Evolutionary conservation across 2,888 invertebrate genomes (phyloP).

Genomic region (Venusia cambrica): DNA sequence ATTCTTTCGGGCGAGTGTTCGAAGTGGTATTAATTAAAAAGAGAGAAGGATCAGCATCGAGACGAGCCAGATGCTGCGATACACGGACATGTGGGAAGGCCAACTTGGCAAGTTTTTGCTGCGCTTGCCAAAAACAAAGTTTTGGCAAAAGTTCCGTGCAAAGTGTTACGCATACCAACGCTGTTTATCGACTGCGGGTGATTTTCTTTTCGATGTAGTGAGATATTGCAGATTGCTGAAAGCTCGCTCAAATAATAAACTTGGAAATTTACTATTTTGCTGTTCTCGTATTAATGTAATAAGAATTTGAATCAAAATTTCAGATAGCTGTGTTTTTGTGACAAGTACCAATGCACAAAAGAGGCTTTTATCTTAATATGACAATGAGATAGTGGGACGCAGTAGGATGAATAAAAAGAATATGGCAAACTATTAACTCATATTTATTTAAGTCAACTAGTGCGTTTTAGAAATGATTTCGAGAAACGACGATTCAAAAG

Average conservation of each 20-base stretch:
- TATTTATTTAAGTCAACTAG: too few species aligned
- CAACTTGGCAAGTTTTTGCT: slow-evolving; percentile 31
- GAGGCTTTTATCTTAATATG: too few species aligned
- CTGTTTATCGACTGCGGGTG: slow-evolving; percentile 30
- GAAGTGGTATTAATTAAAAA: slow-evolving; percentile 80
- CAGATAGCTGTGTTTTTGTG: too few species aligned
- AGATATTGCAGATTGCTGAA: slow-evolving; percentile 21
- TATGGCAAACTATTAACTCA: too few species aligned
- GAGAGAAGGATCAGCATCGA: slow-evolving; percentile 62
- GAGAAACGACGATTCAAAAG: too few species aligned
- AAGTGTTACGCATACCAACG: slow-evolving; percentile 32
- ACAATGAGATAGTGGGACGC: too few species aligned
- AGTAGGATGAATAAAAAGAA: too few species aligned
- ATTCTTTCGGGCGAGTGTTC: slow-evolving; percentile 74
- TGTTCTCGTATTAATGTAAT: too few species aligned
- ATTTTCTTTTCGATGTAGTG: slow-evolving; percentile 23
- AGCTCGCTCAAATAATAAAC: slow-evolving; percentile 7
- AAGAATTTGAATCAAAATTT: too few species aligned
- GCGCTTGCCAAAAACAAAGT: slow-evolving; percentile 46
- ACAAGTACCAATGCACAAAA: too few species aligned
- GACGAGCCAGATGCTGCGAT: slow-evolving; percentile 42
- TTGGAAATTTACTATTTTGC: background rate
- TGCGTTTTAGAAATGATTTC: too few species aligned
- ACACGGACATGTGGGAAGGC: slow-evolving; percentile 33
- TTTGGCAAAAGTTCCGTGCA: slow-evolving; percentile 35